Base-by-base conservation (phyloP, 2,888 invertebrate species). In the Tetanocera ferruginea region DNA sequence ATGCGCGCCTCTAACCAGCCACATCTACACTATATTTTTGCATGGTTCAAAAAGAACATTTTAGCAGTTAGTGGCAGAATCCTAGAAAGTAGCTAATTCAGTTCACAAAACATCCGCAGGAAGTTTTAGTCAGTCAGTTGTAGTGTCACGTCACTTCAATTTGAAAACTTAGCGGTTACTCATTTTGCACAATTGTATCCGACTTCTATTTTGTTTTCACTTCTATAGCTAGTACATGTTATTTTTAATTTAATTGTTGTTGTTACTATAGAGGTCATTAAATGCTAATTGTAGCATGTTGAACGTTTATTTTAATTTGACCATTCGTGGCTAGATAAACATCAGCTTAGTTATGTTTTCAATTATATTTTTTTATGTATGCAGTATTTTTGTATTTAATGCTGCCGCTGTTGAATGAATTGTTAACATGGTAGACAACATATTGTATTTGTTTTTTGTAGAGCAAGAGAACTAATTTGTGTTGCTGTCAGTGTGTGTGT, bases 301-400 rank as follows among this genome's bases (percentile, higher is more conserved):
- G n/a, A 55, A 17, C 31, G 55, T 52, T 70, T 70, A 70, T 70
- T 28, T 52, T 70, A 70, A 52, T 52, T 55, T 55, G 52, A 55
- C 28, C 52, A 52, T 67, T 28, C 25, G 31, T 70, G 70, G 17
- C 31, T 28, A 19, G 34, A 70, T 70, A 52, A 70, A 31, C 19
- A 70, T 55, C 11, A 31, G 55, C 51, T 70, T 55, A 28, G 6
- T 25, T 17, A n/a, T 70, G 55, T 31, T 70, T 69, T 55, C 31
- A 37, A 37, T 37, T 37, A 37, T 6, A 37, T 37, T 37, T 37
- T 4, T 37, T 37, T 57, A n/a, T n/a, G n/a, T 11, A 3, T 57
- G 25, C 5, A 17, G 11, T 11, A 3, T 25, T 25, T 9, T 57
- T 23, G n/a, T n/a, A 8, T 37, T 37, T 37, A 6, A 37, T 37